These are phyloP conservation scores for Prenolepis imparis DNA, from an alignment of 2,888 invertebrate species.

Conservation along the genomic window DNA sequence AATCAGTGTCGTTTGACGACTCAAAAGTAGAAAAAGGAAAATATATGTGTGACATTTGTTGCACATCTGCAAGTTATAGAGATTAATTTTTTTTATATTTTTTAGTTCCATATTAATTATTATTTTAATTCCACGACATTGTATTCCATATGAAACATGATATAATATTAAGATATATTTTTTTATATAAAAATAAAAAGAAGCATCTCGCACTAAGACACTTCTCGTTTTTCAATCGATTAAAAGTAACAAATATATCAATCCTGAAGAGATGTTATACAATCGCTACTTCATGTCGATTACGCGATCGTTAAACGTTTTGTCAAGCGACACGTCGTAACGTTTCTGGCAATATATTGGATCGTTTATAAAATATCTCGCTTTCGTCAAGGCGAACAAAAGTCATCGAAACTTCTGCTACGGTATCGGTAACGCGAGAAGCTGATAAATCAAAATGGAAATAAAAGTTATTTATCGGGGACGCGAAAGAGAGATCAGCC, in stretches of 20 bases:
- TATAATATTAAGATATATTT: not conserved
- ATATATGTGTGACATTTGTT: not conserved
- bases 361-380: slow-evolving; percentile 36
- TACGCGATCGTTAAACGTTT: slow-evolving; percentile 44
- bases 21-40: not conserved
- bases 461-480: slow-evolving; percentile 73
- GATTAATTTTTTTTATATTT: too few relatives aligned
- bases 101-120: not conserved
- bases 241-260: slow-evolving; percentile 13
- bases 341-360: slow-evolving; percentile 33
- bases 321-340: slow-evolving; percentile 13
- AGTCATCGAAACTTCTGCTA: slow-evolving; percentile 64
- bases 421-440: slow-evolving; percentile 49
- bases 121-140: not conserved
- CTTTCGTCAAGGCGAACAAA: slow-evolving; percentile 59
- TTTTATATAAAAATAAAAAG: not conserved
- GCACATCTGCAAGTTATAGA: not conserved
- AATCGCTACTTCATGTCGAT: not conserved
- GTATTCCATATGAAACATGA: not conserved
- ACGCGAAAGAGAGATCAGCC: slow-evolving; percentile 56
- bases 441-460: slow-evolving; percentile 67
- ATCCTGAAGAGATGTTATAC: not conserved
- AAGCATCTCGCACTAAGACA: not conserved
- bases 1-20: slow-evolving; percentile 2
- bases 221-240: not conserved